Evolutionary conservation across 2,113 vertebrate genomes (phyloP), one percentile per base, ranked within the genome.

Genomic region (Nansenia antarctica): DNA sequence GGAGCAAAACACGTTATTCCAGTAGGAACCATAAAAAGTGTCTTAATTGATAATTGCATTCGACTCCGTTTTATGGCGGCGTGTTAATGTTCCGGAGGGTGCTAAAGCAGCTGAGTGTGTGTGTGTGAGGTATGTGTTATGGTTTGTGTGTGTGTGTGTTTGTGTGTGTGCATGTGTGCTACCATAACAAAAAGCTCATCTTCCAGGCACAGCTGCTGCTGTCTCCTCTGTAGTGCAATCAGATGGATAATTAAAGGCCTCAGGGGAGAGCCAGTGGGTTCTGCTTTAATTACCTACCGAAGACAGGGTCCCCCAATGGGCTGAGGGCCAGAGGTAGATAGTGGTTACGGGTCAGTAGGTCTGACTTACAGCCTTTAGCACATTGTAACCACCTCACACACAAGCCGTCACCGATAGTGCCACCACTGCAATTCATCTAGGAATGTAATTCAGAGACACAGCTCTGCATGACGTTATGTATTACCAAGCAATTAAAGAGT

Each of bases 281-380:
- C 68, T 69, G 70, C 74, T 79, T 83, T 87, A 87, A 90, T 91
- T 91, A 87, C 70, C 73, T 54, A 69, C 79, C 62, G 63, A 76
- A 64, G 79, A 71, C 81, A 58, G 47, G 61, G 8, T 65, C 68
- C 75, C 69, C 79, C 72, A 71, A 27, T 77, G 53, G 70, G 62
- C 72, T 77, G 39, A 69, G 68, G 57, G 77, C 67, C 73, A 68
- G 69, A 71, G 69, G 63, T 79, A 74, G 81, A 80, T 72, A 67
- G 65, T 60, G 59, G 80, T 80, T 80, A 86, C 74, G 77, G 68
- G 61, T 78, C 73, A 65, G 62, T 74, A 32, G 81, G 68, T 83
- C 68, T 74, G 70, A 79, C 81, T 80, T 86, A 82, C 85, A 76
- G 80, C 81, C 76, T 70, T 80, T 85, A 82, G 82, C 80, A 76